phyloP scores from a whole-genome alignment of 2,888 invertebrate species.

The Pheosia tremula region DNA sequence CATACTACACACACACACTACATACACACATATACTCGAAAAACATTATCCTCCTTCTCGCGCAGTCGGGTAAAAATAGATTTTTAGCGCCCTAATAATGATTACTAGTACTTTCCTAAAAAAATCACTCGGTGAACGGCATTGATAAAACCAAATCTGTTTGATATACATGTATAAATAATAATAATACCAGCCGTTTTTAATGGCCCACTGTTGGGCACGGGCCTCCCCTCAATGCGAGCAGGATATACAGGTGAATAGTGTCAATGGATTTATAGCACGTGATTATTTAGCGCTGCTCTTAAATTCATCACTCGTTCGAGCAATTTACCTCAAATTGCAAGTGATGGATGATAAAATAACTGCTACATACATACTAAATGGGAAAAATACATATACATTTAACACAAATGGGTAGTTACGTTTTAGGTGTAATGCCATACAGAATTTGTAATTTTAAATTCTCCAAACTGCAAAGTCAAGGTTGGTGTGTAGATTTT shows the following conservation, averaged over 20 bases:
- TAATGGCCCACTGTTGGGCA: too few relatives aligned
- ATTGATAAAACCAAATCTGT: background rate
- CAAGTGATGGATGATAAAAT: background rate
- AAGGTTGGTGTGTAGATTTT: constrained; percentile 14
- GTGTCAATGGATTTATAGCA: background rate
- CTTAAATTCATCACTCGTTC: background rate
- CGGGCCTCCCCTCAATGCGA: too few relatives aligned
- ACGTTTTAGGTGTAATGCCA: background rate
- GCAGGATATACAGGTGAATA: too few relatives aligned
- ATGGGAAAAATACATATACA: background rate
- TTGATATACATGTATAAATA: too few relatives aligned
- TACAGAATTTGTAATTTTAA: constrained; percentile 1
- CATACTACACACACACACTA: too few relatives aligned
- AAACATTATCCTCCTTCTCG: too few relatives aligned
- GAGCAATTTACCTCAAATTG: background rate
- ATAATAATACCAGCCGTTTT: too few relatives aligned
- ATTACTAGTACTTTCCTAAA: too few relatives aligned
- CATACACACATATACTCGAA: too few relatives aligned
- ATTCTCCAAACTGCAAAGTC: background rate
- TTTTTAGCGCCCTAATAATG: too few relatives aligned
- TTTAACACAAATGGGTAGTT: background rate
- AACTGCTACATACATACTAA: background rate
- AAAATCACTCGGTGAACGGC: background rate
- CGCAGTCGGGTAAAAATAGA: too few relatives aligned
- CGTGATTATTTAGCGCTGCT: background rate